Base-by-base conservation (phyloP, 2,888 invertebrate genomes). In the Aphodius sticticus region DNA sequence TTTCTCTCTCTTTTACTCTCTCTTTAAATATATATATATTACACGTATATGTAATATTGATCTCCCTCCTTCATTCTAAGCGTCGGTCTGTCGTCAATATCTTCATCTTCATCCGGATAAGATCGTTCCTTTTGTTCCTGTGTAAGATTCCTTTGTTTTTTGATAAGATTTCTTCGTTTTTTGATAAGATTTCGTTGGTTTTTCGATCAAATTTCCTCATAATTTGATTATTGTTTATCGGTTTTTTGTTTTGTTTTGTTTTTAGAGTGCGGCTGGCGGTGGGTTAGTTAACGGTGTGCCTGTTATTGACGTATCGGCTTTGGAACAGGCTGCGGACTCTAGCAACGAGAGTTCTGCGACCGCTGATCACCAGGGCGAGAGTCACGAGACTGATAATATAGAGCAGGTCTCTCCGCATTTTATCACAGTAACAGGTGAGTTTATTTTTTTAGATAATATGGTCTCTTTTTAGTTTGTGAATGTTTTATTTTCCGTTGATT, bases 341-440 rank as follows among this genome's bases (percentile, higher is more conserved):
- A 92, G 92, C 84, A 91, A 91, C 89, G 91, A 91, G 84, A 91
- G 91, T 80, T 90, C 91, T 77, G 89, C 90, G 78, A 90, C 90
- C 14, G 88, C 90, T 69, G 90, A 90, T 80, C 90, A 91, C 81
- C 91, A 90, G 82, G 86, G 89, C 69, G 90, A 91, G 70, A 88
- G 88, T 80, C 90, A 91, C 83, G 91, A 91, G 85, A 87, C 90
- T 78, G 91, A 91, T 81, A 90, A 91, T n/a, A 89, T 91, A 69
- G 89, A 90, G 35, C 88, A 89, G 78, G 85, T 86, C 69, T 89
- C 92, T 14, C 92, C 92, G 69, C 92, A 93, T 81, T 95, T 93
- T 88, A 95, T 95, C 84, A 93, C 94, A 69, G 95, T 95, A 38
- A 93, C 94, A 85, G 94, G 94, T 94, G 88, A 89, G 90, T 88